Conservation (phyloP, 2,113 vertebrate species). For the Pterocles burchelli region DNA sequence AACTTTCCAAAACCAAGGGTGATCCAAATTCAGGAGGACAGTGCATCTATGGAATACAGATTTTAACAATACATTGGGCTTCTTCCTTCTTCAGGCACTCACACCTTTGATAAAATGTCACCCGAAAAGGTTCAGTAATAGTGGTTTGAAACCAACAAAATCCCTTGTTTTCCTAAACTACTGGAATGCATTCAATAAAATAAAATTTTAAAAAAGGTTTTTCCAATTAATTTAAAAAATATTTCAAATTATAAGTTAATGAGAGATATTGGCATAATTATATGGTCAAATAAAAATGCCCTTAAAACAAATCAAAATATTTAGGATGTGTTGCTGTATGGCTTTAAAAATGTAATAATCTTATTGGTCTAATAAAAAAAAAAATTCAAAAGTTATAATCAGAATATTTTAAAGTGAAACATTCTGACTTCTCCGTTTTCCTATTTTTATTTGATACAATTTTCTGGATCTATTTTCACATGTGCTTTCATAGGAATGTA, state of each 20-base stretch:
- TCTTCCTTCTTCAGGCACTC: not conserved
- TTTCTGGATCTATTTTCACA: not conserved
- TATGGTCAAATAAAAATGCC: not conserved
- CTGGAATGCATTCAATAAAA: not conserved
- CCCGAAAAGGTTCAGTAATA: not conserved
- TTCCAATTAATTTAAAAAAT: not conserved
- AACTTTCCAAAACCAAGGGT: not conserved
- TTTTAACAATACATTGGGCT: not conserved
- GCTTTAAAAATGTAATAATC: not conserved
- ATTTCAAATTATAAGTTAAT: not conserved
- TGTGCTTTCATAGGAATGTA: not conserved
- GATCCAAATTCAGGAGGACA: not conserved
- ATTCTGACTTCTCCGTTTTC: not conserved
- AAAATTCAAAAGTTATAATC: not conserved
- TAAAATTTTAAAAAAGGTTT: fast-evolving
- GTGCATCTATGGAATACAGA: not conserved
- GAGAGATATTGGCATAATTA: not conserved
- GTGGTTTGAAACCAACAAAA: fast-evolving
- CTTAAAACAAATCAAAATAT: not conserved
- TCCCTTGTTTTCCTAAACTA: not conserved
- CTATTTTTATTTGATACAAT: not conserved
- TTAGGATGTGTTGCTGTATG: not conserved
- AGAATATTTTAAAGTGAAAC: not conserved
- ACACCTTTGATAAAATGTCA: not conserved
- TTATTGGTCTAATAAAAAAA: not conserved